Base-by-base conservation (phyloP, 1,140 invertebrate species). In the Phocides pigmalion region DNA sequence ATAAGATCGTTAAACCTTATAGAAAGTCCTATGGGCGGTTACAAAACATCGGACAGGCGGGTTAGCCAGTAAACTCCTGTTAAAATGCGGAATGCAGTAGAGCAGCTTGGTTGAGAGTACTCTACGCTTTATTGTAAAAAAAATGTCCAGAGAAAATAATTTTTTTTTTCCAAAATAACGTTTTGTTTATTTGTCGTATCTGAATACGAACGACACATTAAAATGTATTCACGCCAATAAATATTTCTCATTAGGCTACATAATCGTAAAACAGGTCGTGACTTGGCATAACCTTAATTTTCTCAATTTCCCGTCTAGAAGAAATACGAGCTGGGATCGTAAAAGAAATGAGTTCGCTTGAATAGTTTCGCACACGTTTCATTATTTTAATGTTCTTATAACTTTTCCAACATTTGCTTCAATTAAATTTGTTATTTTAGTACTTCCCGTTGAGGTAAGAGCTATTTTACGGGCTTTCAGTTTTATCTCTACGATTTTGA, bases 381-480 rank as follows among this genome's bases (percentile, higher is more conserved):
- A 47, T 59, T 59, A 59, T 58, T 58, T 58, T 58, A 51, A 59
- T 59, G 54, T 11, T 59, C 44, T 59, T 59, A 59, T 47, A 59
- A 58, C 54, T 44, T 46, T 51, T 16, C 39, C 54, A 59, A 25
- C 42, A 11, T 59, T 56, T 28, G 53, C 22, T 59, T 59, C 12
- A 58, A 58, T 58, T 58, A 44, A 58, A 44, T 41, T 54, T 22
- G 39, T 28, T 58, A 42, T 44, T 58, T 44, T 44, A 44, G 44
- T 58, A 42, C 0, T 20, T 42, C 46, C 11, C 19, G 51, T 25
- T 54, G 19, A 22, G 20, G 50, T 39, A 20, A 16, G n/a, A n/a
- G n/a, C n/a, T n/a, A n/a, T n/a, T n/a, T n/a, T n/a, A 53, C 14
- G 11, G n/a, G 46, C 9, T 20, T 28, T 28, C 12, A 20, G 19